Conservation (phyloP, 37 sponge, comb jelly and placozoan genomes). For the Crambe crambe region DNA sequence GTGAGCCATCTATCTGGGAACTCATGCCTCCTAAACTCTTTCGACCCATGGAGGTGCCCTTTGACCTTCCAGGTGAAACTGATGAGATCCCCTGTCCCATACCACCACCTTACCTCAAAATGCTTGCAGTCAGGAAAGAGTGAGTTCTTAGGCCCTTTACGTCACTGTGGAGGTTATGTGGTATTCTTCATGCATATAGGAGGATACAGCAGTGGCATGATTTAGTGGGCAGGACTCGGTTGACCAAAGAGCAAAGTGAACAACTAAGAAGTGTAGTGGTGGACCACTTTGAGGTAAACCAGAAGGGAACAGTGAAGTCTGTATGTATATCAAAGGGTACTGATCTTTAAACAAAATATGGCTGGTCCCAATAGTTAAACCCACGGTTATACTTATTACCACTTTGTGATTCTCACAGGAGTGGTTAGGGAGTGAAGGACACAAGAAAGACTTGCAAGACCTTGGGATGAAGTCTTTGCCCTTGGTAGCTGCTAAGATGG, state of each 20-base stretch:
- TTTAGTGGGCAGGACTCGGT: conserved; percentile 18
- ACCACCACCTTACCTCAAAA: conserved; percentile 46
- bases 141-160: conserved; percentile 23
- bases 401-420: conserved; percentile 50
- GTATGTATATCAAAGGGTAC: too few species aligned
- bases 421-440: conserved; percentile 69
- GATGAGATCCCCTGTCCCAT: conserved; percentile 36
- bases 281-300: conserved; percentile 58
- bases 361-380: too few species aligned
- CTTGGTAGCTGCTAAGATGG: background rate
- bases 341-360: too few species aligned
- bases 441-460: conserved; percentile 59
- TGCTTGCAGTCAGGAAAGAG: conserved; percentile 42
- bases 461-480: conserved; percentile 4
- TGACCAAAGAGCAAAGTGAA: conserved; percentile 42
- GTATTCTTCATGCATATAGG: too few species aligned
- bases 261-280: conserved; percentile 51
- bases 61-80: conserved; percentile 45
- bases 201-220: conserved; percentile 52
- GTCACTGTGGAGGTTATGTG: background rate
- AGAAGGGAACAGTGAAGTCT: too few species aligned
- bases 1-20: conserved; percentile 40
- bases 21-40: conserved; percentile 39
- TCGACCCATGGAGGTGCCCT: conserved; percentile 44
- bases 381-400: too few species aligned